phyloP scores from a whole-genome alignment of 2,113 vertebrate species.

The Odontesthes bonariensis region DNA sequence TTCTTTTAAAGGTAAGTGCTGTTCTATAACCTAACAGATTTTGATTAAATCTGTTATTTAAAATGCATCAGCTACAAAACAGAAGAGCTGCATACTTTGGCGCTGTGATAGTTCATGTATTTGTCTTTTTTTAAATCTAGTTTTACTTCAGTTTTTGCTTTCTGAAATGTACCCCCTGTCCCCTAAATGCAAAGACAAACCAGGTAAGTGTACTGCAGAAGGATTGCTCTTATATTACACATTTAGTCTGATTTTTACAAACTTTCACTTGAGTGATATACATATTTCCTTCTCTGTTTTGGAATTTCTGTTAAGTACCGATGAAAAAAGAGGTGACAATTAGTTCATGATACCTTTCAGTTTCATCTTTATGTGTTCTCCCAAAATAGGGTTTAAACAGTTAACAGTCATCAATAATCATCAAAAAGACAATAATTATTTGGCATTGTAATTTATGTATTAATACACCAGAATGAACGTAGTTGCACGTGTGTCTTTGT shows the following conservation, averaged over 20 bases:
- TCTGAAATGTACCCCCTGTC: conserved; percentile 23
- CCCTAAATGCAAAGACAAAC: conserved; percentile 19
- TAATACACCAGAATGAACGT: neutral
- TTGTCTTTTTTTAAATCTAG: neutral
- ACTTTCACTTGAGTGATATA: neutral
- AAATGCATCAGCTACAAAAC: neutral
- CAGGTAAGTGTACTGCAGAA: conserved; percentile 49
- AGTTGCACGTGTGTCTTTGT: conserved; percentile 2
- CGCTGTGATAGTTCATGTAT: neutral
- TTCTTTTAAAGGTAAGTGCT: conserved; percentile 60
- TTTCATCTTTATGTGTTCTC: neutral
- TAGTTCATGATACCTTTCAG: neutral
- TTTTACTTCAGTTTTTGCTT: neutral
- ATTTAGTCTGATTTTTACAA: neutral
- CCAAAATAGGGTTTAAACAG: neutral
- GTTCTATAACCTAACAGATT: conserved; percentile 3
- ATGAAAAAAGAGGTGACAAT: neutral
- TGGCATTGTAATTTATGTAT: neutral
- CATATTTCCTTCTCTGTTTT: neutral
- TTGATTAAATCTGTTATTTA: neutral
- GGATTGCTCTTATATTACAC: neutral
- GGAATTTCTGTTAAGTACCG: neutral
- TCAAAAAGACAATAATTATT: neutral
- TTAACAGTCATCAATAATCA: neutral
- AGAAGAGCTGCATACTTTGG: neutral